Evolutionary conservation across 1,140 invertebrate species (phyloP).

Genomic region (Trachymyrmex septentrionalis): DNA sequence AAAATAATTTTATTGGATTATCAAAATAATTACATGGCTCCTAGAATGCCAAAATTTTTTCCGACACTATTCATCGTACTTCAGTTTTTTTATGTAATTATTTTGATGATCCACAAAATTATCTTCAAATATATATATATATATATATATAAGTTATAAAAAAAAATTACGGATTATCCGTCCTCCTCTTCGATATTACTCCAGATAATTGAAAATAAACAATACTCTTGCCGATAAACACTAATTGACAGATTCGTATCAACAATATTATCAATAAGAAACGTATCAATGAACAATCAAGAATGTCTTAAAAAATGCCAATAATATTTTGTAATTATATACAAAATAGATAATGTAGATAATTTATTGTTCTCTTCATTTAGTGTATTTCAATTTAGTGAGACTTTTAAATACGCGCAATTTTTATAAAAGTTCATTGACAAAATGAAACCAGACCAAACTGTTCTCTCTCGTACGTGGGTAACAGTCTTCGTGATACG

Average conservation of each 20-base stretch:
- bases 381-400: background rate
- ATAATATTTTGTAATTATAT: background rate
- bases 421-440: background rate
- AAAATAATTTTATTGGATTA: no score
- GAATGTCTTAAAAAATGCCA: background rate
- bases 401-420: background rate
- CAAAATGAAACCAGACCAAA: background rate
- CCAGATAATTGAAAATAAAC: conserved; percentile 2
- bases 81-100: no score
- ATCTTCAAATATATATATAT: no score
- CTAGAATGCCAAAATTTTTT: no score
- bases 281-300: background rate
- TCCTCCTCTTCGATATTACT: background rate
- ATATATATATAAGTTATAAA: no score
- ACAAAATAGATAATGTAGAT: no score
- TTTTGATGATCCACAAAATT: no score
- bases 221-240: conserved; percentile 14
- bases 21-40: no score
- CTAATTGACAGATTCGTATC: background rate
- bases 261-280: background rate
- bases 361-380: background rate
- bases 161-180: background rate
- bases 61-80: no score
- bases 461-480: background rate
- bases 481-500: conserved; percentile 16